Evolutionary conservation across 2,888 invertebrate species (phyloP), one percentile per base, ranked within the genome.

Genomic region (Leptura quadrifasciata): DNA sequence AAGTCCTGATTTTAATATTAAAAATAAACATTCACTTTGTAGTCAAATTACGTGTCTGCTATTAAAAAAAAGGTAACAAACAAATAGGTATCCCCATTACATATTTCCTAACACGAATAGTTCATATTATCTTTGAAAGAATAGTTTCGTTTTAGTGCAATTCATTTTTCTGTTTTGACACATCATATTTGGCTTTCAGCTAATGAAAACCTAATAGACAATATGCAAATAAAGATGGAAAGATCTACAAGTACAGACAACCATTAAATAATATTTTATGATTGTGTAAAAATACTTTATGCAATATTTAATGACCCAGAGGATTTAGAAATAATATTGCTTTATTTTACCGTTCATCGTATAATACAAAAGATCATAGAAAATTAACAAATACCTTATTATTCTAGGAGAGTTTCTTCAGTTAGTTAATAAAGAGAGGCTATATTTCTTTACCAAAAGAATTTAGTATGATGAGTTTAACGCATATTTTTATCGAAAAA

Each of bases 251-350:
- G n/a, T 63, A 63, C 47, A 63, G 63, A 39, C 47, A 15, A 21
- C 21, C 27, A 65, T 65, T 54, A 54, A 54, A 65, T 54, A 5
- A 27, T 54, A 54, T 65, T 54, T 54, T 52, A 52, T 54, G 65
- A 65, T 65, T 65, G 24, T 65, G 65, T 65, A 65, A 65, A 65
- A 65, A 65, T 65, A 65, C 27, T 65, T 65, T 65, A 54, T 65
- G 65, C 65, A 65, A 65, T 20, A 65, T 52, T 52, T 65, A 65
- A 65, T 65, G 65, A 52, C 52, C 21, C 21, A 39, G 15, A 63
- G 27, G 47, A 54, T 21, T 65, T 47, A 39, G 65, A 52, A 52
- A 65, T 65, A 65, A 65, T 65, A 27, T 24, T n/a, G 52, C 47
- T 24, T 65, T 65, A 65, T 52, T 65, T 54, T 52, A 65, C 35